Evolutionary conservation across 2,888 invertebrate genomes (phyloP), one percentile per base, ranked within the genome.

Genomic region (Agriopis aurantiaria): DNA sequence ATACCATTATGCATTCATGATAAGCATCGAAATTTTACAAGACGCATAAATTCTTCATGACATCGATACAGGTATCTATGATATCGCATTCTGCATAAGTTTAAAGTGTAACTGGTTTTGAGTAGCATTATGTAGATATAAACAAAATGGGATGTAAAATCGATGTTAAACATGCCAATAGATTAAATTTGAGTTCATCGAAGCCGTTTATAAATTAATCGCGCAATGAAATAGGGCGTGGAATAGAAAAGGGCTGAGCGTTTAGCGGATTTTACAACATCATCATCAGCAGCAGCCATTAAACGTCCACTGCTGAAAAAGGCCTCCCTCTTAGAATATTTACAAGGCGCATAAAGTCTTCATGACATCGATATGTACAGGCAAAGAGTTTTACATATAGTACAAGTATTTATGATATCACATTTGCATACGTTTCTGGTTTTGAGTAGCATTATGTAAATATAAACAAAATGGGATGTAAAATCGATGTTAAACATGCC

Each of bases 221-320:
- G 72, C 64, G 72, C 59, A 71, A 78, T 75, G 71, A 75, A 81
- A 84, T 78, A 80, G 70, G 74, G 75, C 79, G 76, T 80, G 77
- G 80, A 83, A 85, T 80, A 80, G 80, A 77, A 81, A 76, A 77
- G 72, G 73, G 76, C 69, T 65, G 59, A 73, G 77, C 75, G 77
- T 79, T 81, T 80, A 80, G 82, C 79, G 75, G 62, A n/a, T n/a
- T n/a, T n/a, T n/a, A n/a, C n/a, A n/a, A n/a, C n/a, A n/a, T n/a
- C n/a, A n/a, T n/a, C n/a, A n/a, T n/a, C n/a, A n/a, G n/a, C n/a
- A n/a, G n/a, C n/a, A n/a, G n/a, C n/a, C n/a, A n/a, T n/a, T n/a
- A n/a, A n/a, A n/a, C n/a, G n/a, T n/a, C n/a, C n/a, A n/a, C n/a
- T n/a, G n/a, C n/a, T n/a, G n/a, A n/a, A n/a, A n/a, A n/a, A n/a